Evolutionary conservation across 2,888 invertebrate genomes (phyloP), one percentile per base, ranked within the genome.

Genomic region (Parnassius glacialis): DNA sequence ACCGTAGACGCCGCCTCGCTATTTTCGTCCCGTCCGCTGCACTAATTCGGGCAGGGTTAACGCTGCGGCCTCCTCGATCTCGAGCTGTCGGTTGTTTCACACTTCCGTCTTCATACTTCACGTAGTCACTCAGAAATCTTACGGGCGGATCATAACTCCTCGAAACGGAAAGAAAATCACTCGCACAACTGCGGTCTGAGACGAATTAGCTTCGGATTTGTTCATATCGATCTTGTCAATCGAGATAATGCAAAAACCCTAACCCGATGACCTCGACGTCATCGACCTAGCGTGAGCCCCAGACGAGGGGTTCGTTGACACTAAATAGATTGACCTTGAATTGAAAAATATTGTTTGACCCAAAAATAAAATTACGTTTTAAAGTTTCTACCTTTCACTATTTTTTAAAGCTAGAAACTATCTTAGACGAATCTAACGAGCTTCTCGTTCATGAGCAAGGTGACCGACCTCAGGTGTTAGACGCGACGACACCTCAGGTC

Each of bases 1-100:
- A 90, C 87, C 83, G 89, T 90, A 91, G 85, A 89, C 91, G 90
- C 87, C 84, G 84, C 80, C 82, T 82, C 80, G 87, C 90, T 90
- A 90, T 91, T 91, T 90, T 82, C 76, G 89, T 87, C 88, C 80
- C 87, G 85, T 84, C 80, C 89, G 87, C 87, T 90, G 90, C 90
- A 90, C 90, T 90, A 90, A 90, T 87, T 90, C 90, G 90, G 90
- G 90, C 90, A 89, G 90, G 90, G 90, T 91, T 91, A 90, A 83
- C 87, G 85, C 85, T 84, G 83, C 81, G 87, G 86, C 89, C 86
- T 89, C 87, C 80, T 79, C 76, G 80, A 80, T 74, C 83, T 34
- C 34, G 34, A 34, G 81, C 80, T 76, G 80, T 74, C 78, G 81
- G 76, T 80, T 79, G 79, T 80, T 82, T 78, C 77, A 83, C 88